A percentile compares a stretch with the other conserved stretches of the same genome.
phyloP scores from a whole-genome alignment of 2,888 invertebrate species.

The Argyresthia albistria region DNA sequence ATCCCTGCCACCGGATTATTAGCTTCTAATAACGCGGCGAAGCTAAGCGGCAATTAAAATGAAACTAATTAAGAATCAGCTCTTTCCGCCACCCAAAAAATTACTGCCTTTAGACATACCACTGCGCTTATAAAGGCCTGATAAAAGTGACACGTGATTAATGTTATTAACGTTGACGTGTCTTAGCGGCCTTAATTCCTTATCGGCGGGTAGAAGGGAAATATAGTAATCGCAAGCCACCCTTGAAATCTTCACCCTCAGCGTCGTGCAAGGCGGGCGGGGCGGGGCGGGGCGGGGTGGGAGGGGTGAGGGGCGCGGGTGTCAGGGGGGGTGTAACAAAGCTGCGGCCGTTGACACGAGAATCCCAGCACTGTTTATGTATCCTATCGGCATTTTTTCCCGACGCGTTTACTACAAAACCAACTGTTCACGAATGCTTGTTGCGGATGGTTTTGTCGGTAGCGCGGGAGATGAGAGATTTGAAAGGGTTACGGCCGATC shows the following conservation, averaged over 20 bases:
- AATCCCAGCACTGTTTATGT: slow-evolving; percentile 59
- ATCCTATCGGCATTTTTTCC: slow-evolving; percentile 54
- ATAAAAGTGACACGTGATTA: slow-evolving; percentile 40
- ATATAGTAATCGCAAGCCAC: slow-evolving; percentile 43
- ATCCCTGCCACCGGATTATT: too few relatives aligned
- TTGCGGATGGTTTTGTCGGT: background rate
- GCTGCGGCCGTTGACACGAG: slow-evolving; percentile 66
- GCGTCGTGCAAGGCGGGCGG: slow-evolving; percentile 13
- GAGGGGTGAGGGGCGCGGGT: slow-evolving; percentile 19
- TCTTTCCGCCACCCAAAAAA: too few relatives aligned
- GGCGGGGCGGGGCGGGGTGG: slow-evolving; percentile 3
- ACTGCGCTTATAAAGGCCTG: slow-evolving; percentile 15
- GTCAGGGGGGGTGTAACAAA: slow-evolving; percentile 18
- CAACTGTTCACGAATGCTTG: slow-evolving; percentile 2
- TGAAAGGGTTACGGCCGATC: too few relatives aligned
- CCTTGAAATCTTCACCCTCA: slow-evolving; percentile 37
- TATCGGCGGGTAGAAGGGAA: slow-evolving; percentile 36
- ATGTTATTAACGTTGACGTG: slow-evolving; percentile 45
- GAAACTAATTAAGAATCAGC: too few relatives aligned
- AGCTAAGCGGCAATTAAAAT: too few relatives aligned
- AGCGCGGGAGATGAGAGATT: too few relatives aligned
- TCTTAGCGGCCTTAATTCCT: slow-evolving; percentile 52
- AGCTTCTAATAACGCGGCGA: too few relatives aligned
- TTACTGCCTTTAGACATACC: slow-evolving; percentile 4
- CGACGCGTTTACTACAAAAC: slow-evolving; percentile 25